These are phyloP conservation scores for Heliconius hewitsoni DNA, from an alignment of 1,140 invertebrate genomes.

Conservation along the genomic window DNA sequence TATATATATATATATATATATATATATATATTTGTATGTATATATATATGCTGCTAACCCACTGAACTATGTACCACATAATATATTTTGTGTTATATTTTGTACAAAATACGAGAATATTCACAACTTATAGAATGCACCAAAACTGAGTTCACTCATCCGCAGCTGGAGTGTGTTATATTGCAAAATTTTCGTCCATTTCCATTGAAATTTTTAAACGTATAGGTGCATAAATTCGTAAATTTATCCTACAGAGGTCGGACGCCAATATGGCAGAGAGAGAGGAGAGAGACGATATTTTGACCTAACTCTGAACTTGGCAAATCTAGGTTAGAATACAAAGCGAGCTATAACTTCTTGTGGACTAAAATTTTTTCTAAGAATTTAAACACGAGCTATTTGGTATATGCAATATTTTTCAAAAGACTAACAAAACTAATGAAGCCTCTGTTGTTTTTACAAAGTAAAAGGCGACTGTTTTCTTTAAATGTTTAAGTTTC, in stretches of 20 bases:
- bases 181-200: not conserved
- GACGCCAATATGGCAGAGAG: slow-evolving; percentile 34
- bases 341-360: slow-evolving; percentile 21
- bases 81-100: too few relatives aligned
- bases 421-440: slow-evolving; percentile 15
- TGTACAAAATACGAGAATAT: too few relatives aligned
- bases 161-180: not conserved
- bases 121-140: not conserved
- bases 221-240: not conserved
- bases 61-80: too few relatives aligned
- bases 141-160: not conserved
- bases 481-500: not conserved
- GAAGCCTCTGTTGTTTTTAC: slow-evolving; percentile 10
- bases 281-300: slow-evolving; percentile 33
- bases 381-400: slow-evolving; percentile 22
- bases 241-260: slow-evolving; percentile 20
- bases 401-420: slow-evolving; percentile 10
- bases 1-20: too few relatives aligned
- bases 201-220: not conserved
- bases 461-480: slow-evolving; percentile 11
- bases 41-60: too few relatives aligned
- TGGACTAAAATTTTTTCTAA: slow-evolving; percentile 7
- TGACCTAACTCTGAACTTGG: slow-evolving; percentile 31
- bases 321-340: slow-evolving; percentile 39
- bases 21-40: too few relatives aligned